Percentiles rank a stretch among this genome's conserved stretches.
Conservation (phyloP, 2,888 invertebrate species). For the Thymelicus acteon region DNA sequence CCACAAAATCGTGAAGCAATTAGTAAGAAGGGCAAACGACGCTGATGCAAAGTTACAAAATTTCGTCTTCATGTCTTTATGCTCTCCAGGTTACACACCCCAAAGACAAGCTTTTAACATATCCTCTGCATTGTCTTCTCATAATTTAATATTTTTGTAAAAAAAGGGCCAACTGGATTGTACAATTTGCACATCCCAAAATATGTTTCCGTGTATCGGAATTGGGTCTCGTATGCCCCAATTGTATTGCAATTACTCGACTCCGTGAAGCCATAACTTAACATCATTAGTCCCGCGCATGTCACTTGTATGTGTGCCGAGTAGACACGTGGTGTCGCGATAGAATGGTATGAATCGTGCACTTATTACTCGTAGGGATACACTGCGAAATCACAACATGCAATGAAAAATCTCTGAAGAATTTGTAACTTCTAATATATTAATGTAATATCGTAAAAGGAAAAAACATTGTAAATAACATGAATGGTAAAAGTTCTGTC, state of each 20-base stretch:
- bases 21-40: neutral
- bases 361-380: neutral
- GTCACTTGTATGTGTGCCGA: slow-evolving; percentile 25
- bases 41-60: no score
- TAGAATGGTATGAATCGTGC: slow-evolving; percentile 4
- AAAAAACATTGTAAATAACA: slow-evolving; percentile 37
- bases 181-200: neutral
- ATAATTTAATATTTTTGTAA: no score
- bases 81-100: no score
- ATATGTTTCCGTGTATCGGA: slow-evolving; percentile 12
- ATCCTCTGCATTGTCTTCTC: no score
- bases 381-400: neutral
- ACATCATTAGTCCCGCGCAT: slow-evolving; percentile 60
- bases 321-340: slow-evolving; percentile 39
- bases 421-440: neutral
- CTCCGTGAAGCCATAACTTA: slow-evolving; percentile 65
- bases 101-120: no score
- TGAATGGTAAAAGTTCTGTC: slow-evolving; percentile 43
- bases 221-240: slow-evolving; percentile 54
- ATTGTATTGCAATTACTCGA: slow-evolving; percentile 67
- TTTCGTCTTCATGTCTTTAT: no score
- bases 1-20: neutral
- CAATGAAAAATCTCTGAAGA: neutral
- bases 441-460: neutral
- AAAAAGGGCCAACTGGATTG: neutral